Evolutionary conservation across 2,888 invertebrate genomes (phyloP), one percentile per base, ranked within the genome.

Genomic region (Bimastos eiseni): DNA sequence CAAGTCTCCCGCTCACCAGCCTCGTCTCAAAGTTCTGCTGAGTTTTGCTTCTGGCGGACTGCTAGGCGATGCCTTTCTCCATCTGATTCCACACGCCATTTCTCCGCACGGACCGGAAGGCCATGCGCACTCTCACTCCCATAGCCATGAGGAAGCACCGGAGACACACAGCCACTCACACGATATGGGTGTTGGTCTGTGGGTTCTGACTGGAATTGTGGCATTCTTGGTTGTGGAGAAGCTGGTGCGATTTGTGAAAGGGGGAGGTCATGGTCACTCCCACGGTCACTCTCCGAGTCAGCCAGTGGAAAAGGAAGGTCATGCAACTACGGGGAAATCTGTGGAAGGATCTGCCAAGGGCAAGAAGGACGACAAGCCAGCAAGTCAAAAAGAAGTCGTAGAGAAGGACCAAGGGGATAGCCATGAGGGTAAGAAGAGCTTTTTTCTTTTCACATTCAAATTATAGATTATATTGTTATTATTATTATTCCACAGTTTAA

Each of bases 31-130:
- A 95, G 96, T 99, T 86, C 91, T 96, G 41, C 93, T 95, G 34
- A 95, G 95, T 91, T 95, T 95, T 93, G 95, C 95, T 11, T 95
- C 95, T 41, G 95, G 95, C 86, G 98, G 99, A 89, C 96, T 99
- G 30, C 96, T 99, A 0, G 99, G 99, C 17, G 99, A 99, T 96
- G 99, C 99, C 0, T 99, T 99, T 95, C 96, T 99, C 15, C 99
- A 99, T 96, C 96, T 99, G 92, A 99, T 99, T 94, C 99, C 99
- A 1, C 99, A 99, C 95, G 98, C 99, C 21, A 89, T 96, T 97
- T 44, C 96, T 96, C 95, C 95, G 24, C 95, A 95, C 91, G 93
- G 93, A n/a, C 94, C 93, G 1, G 94, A 94, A 24, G 92, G 95
- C 24, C 96, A 97, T 94, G 94, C 95, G 0, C 96, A 96, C 89